A percentile compares a stretch with the other conserved stretches of the same genome.
Conservation (phyloP, 2,888 invertebrate species). For the Phengaris alcon region DNA sequence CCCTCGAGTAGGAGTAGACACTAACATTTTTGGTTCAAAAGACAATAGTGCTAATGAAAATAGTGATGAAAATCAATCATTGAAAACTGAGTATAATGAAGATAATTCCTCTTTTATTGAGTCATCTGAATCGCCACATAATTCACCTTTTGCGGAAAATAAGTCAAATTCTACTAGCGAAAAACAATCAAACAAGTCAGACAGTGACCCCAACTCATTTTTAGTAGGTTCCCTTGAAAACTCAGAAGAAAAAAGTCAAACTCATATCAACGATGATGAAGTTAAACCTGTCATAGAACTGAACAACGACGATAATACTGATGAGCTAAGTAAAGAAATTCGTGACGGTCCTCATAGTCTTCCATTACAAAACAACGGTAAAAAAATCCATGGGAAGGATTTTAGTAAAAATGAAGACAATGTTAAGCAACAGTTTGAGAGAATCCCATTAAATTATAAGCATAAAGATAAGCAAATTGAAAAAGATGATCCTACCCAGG, state of each 20-base stretch:
- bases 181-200: constrained; percentile 25
- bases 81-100: background rate
- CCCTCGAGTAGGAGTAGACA: background rate
- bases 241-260: constrained; percentile 42
- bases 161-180: background rate
- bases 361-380: constrained; percentile 35
- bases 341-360: constrained; percentile 29
- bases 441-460: constrained; percentile 69
- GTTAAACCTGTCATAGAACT: constrained; percentile 69
- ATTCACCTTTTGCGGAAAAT: background rate
- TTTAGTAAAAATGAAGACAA: constrained; percentile 46
- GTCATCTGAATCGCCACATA: background rate
- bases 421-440: constrained; percentile 70
- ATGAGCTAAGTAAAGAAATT: constrained; percentile 39
- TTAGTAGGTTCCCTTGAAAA: constrained; percentile 39
- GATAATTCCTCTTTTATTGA: constrained; percentile 7
- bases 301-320: constrained; percentile 51
- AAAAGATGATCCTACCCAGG: background rate
- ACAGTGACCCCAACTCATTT: constrained; percentile 37
- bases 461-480: constrained; percentile 46
- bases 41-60: background rate
- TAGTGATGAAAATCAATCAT: constrained; percentile 15
- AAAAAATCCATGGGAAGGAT: constrained; percentile 46
- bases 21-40: background rate
- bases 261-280: constrained; percentile 61